Base-by-base conservation (phyloP, 1,140 invertebrate species). In the Drosophila sturtevanti region DNA sequence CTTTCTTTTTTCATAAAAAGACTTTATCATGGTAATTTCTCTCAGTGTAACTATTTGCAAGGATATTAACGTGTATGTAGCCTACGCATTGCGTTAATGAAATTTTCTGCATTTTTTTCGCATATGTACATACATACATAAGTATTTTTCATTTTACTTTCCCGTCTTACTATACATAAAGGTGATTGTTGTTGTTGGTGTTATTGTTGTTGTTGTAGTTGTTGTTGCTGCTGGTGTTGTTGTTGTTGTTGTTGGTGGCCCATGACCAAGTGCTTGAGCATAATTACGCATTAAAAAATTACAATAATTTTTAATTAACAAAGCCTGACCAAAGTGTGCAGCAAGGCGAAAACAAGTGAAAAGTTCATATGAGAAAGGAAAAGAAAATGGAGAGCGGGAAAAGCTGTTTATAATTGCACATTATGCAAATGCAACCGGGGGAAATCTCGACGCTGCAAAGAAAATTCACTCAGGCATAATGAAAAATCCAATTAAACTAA, bases 281-380 rank as follows among this genome's bases (percentile, higher is more conserved):
- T 87, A 82, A 87, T 82, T 82, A 77, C 63, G 76, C 72, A 74
- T 79, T 72, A 60, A 72, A 72, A 73, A 81, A 81, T 77, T 89
- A 87, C 84, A 87, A 87, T 89, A 89, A 87, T 87, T 87, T 89
- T 87, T 87, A 87, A 87, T 89, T 87, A 87, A 89, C 72, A 82
- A 82, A 72, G 73, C 44, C 52, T 35, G 37, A 56, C 65, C 63
- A 21, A 66, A 31, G 56, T 56, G 55, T 38, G 38, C 18, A 31
- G 21, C 51, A 68, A 80, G 72, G 81, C 77, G 63, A 71, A 72
- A 48, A 56, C 31, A 54, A 66, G 55, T 63, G 52, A 55, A 77
- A 55, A 56, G 31, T 60, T 18, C 34, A 60, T 44, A 34, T 44
- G 41, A 63, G 12, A 27, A 11, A 18, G 41, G 16, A 24, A 37